A percentile compares a stretch with the other conserved stretches of the same genome.
Evolutionary conservation across 2,113 vertebrate genomes (phyloP).

Genomic region (Orycteropus afer): DNA sequence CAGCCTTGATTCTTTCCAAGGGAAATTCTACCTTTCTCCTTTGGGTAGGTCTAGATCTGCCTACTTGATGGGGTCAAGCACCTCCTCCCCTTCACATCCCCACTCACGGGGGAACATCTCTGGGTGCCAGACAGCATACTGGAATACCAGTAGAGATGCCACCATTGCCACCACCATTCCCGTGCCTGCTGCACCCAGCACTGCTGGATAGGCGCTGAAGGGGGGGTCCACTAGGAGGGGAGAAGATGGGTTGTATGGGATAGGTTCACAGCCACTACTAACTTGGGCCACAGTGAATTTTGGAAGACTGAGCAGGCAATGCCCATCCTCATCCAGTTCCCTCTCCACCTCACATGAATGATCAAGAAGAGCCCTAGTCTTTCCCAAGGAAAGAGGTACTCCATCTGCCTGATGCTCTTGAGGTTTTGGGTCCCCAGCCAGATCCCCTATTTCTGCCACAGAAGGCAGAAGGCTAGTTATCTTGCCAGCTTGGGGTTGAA

Average conservation of each 20-base stretch:
- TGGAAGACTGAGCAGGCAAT: accelerated
- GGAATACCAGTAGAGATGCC: slow-evolving; percentile 86
- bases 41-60: not conserved
- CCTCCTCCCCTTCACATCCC: not conserved
- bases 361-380: not conserved
- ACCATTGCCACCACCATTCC: slow-evolving; percentile 89
- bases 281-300: not conserved
- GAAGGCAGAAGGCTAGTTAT: not conserved
- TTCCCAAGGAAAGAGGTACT: not conserved
- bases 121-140: slow-evolving; percentile 89
- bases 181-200: slow-evolving; percentile 89
- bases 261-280: not conserved
- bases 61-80: not conserved
- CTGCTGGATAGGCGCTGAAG: slow-evolving; percentile 88
- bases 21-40: not conserved
- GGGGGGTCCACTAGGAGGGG: slow-evolving; percentile 89
- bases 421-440: not conserved
- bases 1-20: not conserved
- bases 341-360: accelerated
- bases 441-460: not conserved
- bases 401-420: not conserved
- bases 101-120: slow-evolving; percentile 91
- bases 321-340: not conserved
- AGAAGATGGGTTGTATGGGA: slow-evolving; percentile 4
- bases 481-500: not conserved